Conservation (phyloP, 1,140 invertebrate genomes). For the Brachionus koreanus region DNA sequence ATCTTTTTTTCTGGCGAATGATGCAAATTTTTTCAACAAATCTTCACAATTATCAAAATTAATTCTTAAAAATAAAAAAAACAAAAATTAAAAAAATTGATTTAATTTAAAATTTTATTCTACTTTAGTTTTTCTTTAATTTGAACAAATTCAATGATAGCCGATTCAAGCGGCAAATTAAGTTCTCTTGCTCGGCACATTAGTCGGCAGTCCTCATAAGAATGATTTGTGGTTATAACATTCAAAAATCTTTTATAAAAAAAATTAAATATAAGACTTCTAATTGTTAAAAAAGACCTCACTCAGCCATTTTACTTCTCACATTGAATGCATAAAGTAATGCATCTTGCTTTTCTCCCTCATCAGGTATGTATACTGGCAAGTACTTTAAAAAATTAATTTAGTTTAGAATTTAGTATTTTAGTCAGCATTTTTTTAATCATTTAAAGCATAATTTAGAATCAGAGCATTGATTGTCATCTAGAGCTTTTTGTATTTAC, state of each 20-base stretch:
- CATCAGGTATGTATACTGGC: constrained; percentile 80
- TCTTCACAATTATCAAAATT: constrained; percentile 50
- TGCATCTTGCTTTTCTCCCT: constrained; percentile 78
- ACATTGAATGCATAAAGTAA: constrained; percentile 87
- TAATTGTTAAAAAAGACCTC: constrained; percentile 55
- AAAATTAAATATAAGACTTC: constrained; percentile 25
- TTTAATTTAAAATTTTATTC: neutral
- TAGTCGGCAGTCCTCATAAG: constrained; percentile 82
- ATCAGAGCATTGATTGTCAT: too few species aligned
- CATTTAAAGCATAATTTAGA: too few species aligned
- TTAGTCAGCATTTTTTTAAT: neutral
- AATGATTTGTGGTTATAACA: constrained; percentile 81
- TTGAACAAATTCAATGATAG: constrained; percentile 72
- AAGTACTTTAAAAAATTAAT: constrained; percentile 65
- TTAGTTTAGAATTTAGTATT: neutral
- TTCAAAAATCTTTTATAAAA: constrained; percentile 66
- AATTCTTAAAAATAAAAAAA: constrained; percentile 48
- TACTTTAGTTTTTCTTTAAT: constrained; percentile 62
- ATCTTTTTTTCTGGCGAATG: constrained; percentile 53
- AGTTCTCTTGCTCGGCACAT: constrained; percentile 75
- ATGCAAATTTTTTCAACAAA: constrained; percentile 53
- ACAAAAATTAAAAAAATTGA: neutral
- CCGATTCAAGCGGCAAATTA: constrained; percentile 70
- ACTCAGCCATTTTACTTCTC: constrained; percentile 83
- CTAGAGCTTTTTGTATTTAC: too few species aligned